Conservation (phyloP, 35 echinoderm and acorn worm genomes). For the Heliocidaris erythrogramma region DNA sequence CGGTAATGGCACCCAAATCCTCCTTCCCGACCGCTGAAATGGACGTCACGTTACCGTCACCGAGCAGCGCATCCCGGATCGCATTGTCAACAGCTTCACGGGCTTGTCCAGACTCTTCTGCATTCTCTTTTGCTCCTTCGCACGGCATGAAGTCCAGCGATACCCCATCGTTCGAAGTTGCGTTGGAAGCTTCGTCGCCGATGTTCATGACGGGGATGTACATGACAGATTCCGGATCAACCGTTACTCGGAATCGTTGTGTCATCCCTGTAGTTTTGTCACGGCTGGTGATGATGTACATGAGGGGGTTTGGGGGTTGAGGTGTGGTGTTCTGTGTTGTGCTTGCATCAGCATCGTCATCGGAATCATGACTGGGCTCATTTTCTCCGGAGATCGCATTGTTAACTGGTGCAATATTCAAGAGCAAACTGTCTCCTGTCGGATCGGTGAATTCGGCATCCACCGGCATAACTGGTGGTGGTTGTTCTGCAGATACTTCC, state of each 20-base stretch:
- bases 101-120: background rate
- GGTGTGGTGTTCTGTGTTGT: background rate
- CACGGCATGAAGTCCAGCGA: background rate
- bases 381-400: background rate
- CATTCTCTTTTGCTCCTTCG: background rate
- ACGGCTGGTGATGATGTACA: slow-evolving; percentile 67
- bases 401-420: slow-evolving; percentile 28
- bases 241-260: slow-evolving; percentile 60
- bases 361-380: background rate
- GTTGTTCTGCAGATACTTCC: background rate
- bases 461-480: background rate
- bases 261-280: slow-evolving; percentile 61
- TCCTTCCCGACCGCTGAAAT: background rate
- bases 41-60: background rate
- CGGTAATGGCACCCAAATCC: background rate
- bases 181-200: background rate
- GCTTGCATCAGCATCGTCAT: background rate
- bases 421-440: background rate
- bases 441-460: slow-evolving; percentile 1
- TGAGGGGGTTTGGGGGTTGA: slow-evolving; percentile 40
- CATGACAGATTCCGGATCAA: slow-evolving; percentile 62
- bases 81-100: background rate
- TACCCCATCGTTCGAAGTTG: background rate
- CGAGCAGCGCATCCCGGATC: background rate
- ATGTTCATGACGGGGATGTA: slow-evolving; percentile 50